A percentile compares a stretch with the other conserved stretches of the same genome.
Conservation (phyloP, 2,113 vertebrate species). For the Tetrao urogallus region DNA sequence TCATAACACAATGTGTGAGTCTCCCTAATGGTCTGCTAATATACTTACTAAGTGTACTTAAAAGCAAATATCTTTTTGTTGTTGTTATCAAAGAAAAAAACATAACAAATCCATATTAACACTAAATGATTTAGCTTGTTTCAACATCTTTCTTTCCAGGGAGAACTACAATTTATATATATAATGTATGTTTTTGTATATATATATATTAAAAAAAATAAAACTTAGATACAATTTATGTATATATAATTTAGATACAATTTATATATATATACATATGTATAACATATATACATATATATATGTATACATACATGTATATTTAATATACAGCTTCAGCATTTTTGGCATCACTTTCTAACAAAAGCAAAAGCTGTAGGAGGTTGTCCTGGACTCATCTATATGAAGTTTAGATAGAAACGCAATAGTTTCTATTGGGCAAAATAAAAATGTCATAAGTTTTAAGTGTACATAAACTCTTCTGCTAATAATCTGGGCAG, state of each 20-base stretch:
- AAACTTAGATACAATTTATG: no score
- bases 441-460: neutral
- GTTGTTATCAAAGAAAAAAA: neutral
- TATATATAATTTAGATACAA: no score
- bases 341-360: neutral
- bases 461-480: neutral
- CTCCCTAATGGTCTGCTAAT: neutral
- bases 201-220: no score
- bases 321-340: neutral
- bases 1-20: neutral
- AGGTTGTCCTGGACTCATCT: neutral
- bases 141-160: neutral
- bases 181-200: no score
- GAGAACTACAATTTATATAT: neutral
- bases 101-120: neutral
- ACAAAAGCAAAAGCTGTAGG: neutral
- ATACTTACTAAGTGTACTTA: neutral
- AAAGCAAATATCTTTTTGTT: neutral
- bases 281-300: no score
- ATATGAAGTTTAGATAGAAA: neutral
- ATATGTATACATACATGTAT: no score
- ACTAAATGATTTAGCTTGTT: neutral
- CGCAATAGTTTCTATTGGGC: neutral
- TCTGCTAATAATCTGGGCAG: neutral
- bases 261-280: no score